Base-by-base conservation (phyloP, 2,888 invertebrate genomes). In the Aporophyla nigra region DNA sequence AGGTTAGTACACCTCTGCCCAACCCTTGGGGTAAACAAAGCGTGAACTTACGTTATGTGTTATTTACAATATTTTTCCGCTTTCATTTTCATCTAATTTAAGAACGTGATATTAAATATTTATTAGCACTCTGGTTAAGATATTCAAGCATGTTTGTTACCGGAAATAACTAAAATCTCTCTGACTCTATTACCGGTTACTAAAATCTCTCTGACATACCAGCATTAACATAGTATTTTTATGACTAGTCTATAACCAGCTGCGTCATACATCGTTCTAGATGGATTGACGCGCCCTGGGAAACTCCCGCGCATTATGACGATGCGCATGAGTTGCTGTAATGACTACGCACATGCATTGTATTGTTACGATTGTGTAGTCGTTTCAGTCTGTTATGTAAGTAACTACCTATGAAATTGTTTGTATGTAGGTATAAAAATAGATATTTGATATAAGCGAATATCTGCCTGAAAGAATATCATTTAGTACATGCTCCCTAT, bases 261-360 rank as follows among this genome's bases (percentile, higher is more conserved):
- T 65, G 54, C 10, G 78, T 70, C 61, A 61, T 70, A 40, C 12
- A 80, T 10, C 10, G 80, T 73, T 83, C 65, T 83, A 58, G 9
- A 51, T 75, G 12, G 10, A 53, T 24, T 56, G 43, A 80, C 56
- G 49, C 51, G 51, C 24, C 5, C n/a, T 5, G 71, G 80, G 71
- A 51, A 75, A 82, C 68, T 80, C 82, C 85, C 85, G 69, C 71
- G 76, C 71, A 72, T 71, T 43, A 54, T 56, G 58, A 68, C 63
- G 81, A 59, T 68, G 76, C 85, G 85, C 77, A 67, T 73, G 82
- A 85, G 58, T 73, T 63, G 62, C 33, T 61, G 33, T 65, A 66
- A 61, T 75, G 14, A 43, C 33, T 33, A 43, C 16, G 61, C 21
- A 33, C 33, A n/a, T 71, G 59, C 24, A 80, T 54, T 84, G 76